Conservation (phyloP, 2,797 vertebrate species). For the Orestias chungarensis region DNA sequence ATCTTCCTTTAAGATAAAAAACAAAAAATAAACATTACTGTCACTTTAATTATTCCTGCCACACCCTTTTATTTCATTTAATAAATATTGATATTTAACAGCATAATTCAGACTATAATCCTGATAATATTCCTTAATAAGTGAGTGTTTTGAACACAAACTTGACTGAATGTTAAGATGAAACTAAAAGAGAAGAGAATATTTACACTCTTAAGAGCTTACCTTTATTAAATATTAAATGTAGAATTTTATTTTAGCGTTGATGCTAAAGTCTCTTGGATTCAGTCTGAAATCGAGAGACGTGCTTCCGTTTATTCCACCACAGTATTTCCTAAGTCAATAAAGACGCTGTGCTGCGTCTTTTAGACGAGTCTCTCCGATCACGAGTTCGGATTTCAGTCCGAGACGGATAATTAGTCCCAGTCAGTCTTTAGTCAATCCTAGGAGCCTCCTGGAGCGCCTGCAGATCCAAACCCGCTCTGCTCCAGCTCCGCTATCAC, state of each 20-base stretch:
- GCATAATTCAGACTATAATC: neutral
- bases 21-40: neutral
- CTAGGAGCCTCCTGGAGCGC: neutral
- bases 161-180: neutral
- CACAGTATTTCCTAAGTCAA: constrained; percentile 1
- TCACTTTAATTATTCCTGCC: neutral
- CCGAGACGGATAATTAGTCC: neutral
- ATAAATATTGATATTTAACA: no score
- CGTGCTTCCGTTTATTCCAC: neutral
- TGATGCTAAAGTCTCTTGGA: neutral
- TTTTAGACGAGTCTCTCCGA: neutral
- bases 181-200: neutral
- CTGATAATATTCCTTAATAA: neutral
- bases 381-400: neutral
- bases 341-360: neutral
- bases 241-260: neutral
- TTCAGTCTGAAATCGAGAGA: neutral
- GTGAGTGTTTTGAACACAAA: no score
- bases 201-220: neutral
- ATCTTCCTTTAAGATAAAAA: neutral
- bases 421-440: neutral
- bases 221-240: neutral
- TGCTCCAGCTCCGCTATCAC: constrained; percentile 92
- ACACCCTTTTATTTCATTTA: neutral
- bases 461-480: constrained; percentile 76